These are phyloP conservation scores for Lacerta agilis DNA, from an alignment of 2,797 vertebrate species.

Conservation along the genomic window DNA sequence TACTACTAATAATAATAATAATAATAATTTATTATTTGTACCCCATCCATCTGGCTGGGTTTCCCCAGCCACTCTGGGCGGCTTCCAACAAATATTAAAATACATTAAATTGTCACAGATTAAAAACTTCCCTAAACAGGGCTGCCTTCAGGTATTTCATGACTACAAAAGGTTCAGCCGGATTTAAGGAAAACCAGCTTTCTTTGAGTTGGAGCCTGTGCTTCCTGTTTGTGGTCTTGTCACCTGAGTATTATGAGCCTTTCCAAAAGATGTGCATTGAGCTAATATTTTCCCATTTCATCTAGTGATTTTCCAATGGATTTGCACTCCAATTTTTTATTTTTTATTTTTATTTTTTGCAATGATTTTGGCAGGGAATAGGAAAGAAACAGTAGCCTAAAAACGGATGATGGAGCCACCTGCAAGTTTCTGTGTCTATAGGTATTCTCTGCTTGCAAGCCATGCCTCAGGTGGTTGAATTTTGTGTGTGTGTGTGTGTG, in stretches of 20 bases:
- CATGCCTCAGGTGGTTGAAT: too few species aligned
- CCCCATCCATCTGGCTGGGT: too few species aligned
- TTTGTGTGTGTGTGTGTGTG: too few species aligned
- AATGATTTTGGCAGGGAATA: too few species aligned
- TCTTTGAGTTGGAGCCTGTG: neutral
- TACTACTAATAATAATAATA: too few species aligned
- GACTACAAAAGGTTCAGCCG: neutral
- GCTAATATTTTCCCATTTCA: neutral
- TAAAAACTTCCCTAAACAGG: too few species aligned
- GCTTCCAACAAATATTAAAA: too few species aligned
- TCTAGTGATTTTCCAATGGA: neutral
- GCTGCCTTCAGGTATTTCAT: neutral
- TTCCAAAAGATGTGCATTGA: neutral
- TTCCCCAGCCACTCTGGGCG: too few species aligned
- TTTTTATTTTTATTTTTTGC: too few species aligned
- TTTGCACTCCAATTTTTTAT: neutral
- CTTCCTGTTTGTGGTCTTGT: neutral
- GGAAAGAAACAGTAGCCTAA: too few species aligned
- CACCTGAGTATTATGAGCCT: neutral
- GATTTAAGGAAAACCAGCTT: neutral
- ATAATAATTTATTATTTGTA: too few species aligned
- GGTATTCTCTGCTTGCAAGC: neutral
- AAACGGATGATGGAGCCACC: neutral
- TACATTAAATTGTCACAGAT: too few species aligned
- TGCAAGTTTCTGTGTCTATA: neutral